Evolutionary conservation across 2,888 invertebrate species (phyloP), one percentile per base, ranked within the genome.

Genomic region (Sthenelais limicola): DNA sequence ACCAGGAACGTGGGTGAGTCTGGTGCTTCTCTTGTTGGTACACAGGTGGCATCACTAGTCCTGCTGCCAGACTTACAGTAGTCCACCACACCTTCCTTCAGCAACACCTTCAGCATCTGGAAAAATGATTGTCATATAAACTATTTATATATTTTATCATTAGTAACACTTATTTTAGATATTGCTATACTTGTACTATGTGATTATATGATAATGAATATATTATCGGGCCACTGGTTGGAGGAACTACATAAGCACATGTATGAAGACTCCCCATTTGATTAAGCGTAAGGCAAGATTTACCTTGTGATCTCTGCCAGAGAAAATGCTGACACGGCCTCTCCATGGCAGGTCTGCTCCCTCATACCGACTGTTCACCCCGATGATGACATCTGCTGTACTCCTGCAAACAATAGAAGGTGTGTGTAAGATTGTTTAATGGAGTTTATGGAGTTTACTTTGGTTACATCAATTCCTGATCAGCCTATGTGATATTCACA

Each of bases 241-340:
- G n/a, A n/a, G n/a, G n/a, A n/a, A n/a, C n/a, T n/a, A n/a, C n/a
- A n/a, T n/a, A n/a, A n/a, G n/a, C n/a, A n/a, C n/a, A n/a, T n/a
- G n/a, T n/a, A n/a, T n/a, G n/a, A n/a, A n/a, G n/a, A n/a, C n/a
- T n/a, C n/a, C n/a, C n/a, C n/a, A n/a, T n/a, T n/a, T n/a, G n/a
- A 15, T 43, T 43, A 15, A 15, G 12, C 18, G 47, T 15, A 43
- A 43, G 47, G 12, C 18, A 15, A 18, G 47, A 38, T 54, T 51
- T 33, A 77, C 77, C 74, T 75, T 74, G 51, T 32, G 51, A 18
- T 71, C 32, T n/a, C 72, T 71, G 52, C 73, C 74, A 72, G 75
- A 74, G 32, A 54, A 49, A 49, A 78, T 49, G 32, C 67, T 48
- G 3, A 78, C 67, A n/a, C 35, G 43, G 12, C 76, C 78, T 15